Base-by-base conservation (phyloP, 2,797 vertebrate species). In the Sebastolobus altivelis region DNA sequence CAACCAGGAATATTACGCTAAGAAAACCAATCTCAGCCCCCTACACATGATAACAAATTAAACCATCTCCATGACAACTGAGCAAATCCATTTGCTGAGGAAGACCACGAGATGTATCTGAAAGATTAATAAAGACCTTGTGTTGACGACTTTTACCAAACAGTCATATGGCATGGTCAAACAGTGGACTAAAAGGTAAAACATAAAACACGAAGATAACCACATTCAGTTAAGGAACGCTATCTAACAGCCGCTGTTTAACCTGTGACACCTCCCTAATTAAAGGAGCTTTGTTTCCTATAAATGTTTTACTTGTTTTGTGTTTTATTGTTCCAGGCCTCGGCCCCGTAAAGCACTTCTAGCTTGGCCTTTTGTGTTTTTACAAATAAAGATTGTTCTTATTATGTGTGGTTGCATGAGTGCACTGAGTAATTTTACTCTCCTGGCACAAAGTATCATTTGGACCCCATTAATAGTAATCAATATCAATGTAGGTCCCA, bases 391-490 rank as follows among this genome's bases (percentile, higher is more conserved):
- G n/a, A 14, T 55, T 4, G 2, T 31, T 62, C 2, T 18, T 2
- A n/a, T 29, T 59, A 27, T 5, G 40, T 6, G 16, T 12, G 49
- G 38, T 6, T 10, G 25, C 66, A 38, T 31, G n/a, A 56, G 25
- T 54, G 49, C 6, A 1, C 5, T 20, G 25, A 63, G 27, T 80
- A 10, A 29, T 29, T 66, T 71, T 11, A 49, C 46, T 66, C 54
- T 20, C 0, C 55, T 12, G 12, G 66, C 65, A 69, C 58, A 55
- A 8, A 85, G 7, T 12, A 72, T 65, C 75, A 66, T 77, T 75
- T 73, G 46, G 75, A 74, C 62, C 46, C 80, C 27, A 83, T 75
- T 77, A 75, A 38, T 40, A 40, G 3, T 25, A 67, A 87, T 85
- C 55, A 65, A 74, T 85, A 68, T 77, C 25, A 40, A 79, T 83